These are phyloP conservation scores for Tachuris rubrigastra DNA, from an alignment of 2,113 vertebrate species.

Conservation along the genomic window DNA sequence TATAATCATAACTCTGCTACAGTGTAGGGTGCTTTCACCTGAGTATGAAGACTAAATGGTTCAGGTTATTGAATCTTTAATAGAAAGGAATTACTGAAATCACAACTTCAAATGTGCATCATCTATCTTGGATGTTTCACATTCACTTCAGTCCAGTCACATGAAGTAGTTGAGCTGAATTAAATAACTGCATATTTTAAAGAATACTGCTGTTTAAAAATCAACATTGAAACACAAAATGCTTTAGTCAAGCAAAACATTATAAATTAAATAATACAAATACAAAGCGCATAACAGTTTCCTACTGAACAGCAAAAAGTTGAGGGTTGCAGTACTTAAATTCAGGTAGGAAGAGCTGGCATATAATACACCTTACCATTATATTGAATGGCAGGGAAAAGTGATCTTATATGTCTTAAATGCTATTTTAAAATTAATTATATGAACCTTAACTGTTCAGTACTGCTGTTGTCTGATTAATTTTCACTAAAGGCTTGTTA, in stretches of 20 bases:
- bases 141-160: not conserved
- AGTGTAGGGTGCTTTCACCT: not conserved
- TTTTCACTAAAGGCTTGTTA: not conserved
- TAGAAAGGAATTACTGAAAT: not conserved
- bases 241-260: not conserved
- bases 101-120: not conserved
- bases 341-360: not conserved
- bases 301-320: not conserved
- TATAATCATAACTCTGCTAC: not conserved
- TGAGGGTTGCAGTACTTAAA: not conserved
- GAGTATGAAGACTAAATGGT: not conserved
- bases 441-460: not conserved
- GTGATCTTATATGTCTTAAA: not conserved
- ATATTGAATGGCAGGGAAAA: not conserved
- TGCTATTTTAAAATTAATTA: not conserved
- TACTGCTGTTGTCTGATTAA: not conserved
- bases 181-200: not conserved
- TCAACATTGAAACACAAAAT: not conserved
- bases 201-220: not conserved
- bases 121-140: not conserved
- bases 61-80: not conserved
- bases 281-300: not conserved
- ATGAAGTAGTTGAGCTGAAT: not conserved
- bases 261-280: not conserved
- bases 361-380: not conserved